Evolutionary conservation across 1,140 invertebrate species (phyloP).

Genomic region (Panagrolaimus sp.): DNA sequence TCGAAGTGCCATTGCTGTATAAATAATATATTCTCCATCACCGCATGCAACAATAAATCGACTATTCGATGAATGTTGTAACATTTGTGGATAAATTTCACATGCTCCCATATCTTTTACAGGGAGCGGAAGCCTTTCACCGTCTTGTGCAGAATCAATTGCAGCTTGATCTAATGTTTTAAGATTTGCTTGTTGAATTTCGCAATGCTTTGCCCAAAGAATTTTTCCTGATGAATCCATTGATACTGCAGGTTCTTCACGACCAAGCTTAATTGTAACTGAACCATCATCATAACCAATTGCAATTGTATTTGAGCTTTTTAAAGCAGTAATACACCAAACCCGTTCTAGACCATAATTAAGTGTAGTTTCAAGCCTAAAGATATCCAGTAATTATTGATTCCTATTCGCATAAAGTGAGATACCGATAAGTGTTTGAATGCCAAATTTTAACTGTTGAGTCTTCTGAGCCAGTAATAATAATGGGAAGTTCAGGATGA

Average conservation of each 20-base stretch:
- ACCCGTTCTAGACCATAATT: slow-evolving; percentile 97
- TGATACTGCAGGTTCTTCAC: slow-evolving; percentile 95
- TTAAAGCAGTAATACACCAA: slow-evolving; percentile 91
- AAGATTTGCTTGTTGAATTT: slow-evolving; percentile 94
- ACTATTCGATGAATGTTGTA: slow-evolving; percentile 96
- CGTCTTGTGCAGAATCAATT: slow-evolving; percentile 64
- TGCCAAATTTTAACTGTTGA: slow-evolving; percentile 92
- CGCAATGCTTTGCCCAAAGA: slow-evolving; percentile 94
- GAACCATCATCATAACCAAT: slow-evolving; percentile 97
- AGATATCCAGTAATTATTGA: too few relatives aligned
- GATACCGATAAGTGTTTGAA: slow-evolving; percentile 82
- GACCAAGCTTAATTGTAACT: slow-evolving; percentile 90
- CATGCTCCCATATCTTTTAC: slow-evolving; percentile 98
- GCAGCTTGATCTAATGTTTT: slow-evolving; percentile 64
- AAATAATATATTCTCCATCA: slow-evolving; percentile 98
- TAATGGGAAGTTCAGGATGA: slow-evolving; percentile 93
- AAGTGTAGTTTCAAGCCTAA: slow-evolving; percentile 78
- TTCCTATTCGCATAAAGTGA: too few relatives aligned
- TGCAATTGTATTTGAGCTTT: slow-evolving; percentile 91
- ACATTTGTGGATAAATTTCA: slow-evolving; percentile 97
- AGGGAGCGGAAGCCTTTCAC: slow-evolving; percentile 80
- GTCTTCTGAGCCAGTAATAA: slow-evolving; percentile 94
- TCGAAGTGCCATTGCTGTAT: slow-evolving; percentile 94
- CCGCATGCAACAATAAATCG: slow-evolving; percentile 92
- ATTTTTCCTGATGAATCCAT: slow-evolving; percentile 98